A percentile compares a stretch with the other conserved stretches of the same genome.
These are phyloP conservation scores for Anoura caudifer DNA, from an alignment of 2,113 vertebrate genomes.

Conservation along the genomic window DNA sequence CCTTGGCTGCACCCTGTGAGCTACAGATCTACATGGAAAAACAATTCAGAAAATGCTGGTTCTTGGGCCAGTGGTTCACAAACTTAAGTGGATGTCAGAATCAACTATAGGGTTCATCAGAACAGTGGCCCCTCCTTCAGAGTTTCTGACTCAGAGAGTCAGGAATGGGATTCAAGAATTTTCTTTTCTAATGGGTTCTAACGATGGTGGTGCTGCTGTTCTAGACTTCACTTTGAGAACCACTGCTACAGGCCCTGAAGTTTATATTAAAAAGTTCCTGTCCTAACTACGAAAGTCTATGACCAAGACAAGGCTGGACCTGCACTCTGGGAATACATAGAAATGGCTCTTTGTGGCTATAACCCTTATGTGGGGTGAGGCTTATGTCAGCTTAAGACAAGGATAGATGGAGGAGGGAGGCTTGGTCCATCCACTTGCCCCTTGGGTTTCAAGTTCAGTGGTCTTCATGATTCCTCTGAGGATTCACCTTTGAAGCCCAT, in stretches of 20 bases:
- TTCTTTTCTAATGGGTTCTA: not conserved
- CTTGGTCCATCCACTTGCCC: not conserved
- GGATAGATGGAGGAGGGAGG: not conserved
- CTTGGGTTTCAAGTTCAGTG: not conserved
- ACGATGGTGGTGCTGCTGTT: not conserved
- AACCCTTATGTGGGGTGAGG: not conserved
- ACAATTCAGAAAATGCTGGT: not conserved
- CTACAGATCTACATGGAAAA: not conserved
- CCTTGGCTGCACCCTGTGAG: too few species aligned
- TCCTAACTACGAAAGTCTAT: not conserved
- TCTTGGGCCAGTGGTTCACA: not conserved
- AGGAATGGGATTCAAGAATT: not conserved
- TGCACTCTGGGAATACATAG: not conserved
- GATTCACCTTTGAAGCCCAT: not conserved
- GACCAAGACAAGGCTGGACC: not conserved
- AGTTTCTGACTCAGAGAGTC: not conserved
- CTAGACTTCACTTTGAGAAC: not conserved
- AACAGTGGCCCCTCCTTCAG: not conserved
- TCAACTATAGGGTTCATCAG: not conserved
- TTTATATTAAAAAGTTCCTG: not conserved
- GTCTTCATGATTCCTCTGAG: not conserved
- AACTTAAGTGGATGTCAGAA: not conserved
- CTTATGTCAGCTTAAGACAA: not conserved
- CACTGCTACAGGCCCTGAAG: too few species aligned
- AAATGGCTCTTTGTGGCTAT: accelerated